phyloP scores from a whole-genome alignment of 2,797 vertebrate species.

The Pristis pectinata region DNA sequence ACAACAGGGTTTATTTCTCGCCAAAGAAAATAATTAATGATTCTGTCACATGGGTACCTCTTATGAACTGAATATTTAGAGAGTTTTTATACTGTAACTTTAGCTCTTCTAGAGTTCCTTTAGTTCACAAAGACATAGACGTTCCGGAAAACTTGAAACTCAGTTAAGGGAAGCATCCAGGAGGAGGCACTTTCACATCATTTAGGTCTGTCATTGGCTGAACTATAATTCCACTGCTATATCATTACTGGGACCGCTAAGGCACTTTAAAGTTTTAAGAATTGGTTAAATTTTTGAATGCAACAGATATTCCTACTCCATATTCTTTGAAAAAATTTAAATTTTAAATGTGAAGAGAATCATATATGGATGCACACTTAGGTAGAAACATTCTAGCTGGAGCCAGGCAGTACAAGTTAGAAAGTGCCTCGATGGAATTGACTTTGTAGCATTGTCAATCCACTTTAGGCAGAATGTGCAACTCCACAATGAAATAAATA shows the following conservation, averaged over 20 bases:
- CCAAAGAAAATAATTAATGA: neutral
- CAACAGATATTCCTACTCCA: neutral
- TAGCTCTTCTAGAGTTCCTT: neutral
- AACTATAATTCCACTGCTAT: neutral
- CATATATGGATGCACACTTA: neutral
- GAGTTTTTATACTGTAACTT: neutral
- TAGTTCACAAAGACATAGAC: neutral
- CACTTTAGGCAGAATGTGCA: neutral
- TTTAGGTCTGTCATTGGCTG: neutral
- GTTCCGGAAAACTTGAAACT: neutral
- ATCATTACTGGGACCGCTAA: neutral
- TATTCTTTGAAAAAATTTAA: neutral
- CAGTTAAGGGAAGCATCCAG: neutral
- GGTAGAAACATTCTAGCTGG: neutral
- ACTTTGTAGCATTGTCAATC: neutral
- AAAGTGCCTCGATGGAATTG: neutral
- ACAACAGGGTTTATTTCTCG: neutral
- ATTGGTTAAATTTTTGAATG: neutral
- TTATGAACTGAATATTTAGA: neutral
- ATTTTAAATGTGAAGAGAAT: neutral
- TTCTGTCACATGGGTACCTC: neutral
- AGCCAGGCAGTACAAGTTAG: neutral
- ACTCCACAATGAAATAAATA: neutral
- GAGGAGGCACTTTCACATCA: neutral
- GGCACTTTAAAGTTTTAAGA: neutral